Base-by-base conservation (phyloP, 2,888 invertebrate species). In the Macaria notata region DNA sequence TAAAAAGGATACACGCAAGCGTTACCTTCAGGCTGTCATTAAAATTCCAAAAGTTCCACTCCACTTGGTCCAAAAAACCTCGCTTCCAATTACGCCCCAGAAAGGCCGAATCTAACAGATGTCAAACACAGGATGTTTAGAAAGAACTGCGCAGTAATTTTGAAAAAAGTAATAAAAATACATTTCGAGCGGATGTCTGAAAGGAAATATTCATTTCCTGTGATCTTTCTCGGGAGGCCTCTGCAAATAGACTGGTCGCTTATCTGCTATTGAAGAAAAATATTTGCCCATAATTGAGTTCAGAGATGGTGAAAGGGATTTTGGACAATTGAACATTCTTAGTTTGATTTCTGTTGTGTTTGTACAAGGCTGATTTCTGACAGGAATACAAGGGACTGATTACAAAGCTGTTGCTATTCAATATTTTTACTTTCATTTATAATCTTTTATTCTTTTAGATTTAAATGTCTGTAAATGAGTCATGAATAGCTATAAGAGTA, bases 151-250 rank as follows among this genome's bases (percentile, higher is more conserved):
- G 29, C 33, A 33, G 33, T 43, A 31, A 7, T 49, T 8, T 39
- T 19, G 46, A 29, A 44, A 45, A 46, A 47, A 51, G 29, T 43
- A 54, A 53, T 46, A 49, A 53, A 30, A 53, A 49, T 4, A 49
- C 30, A 49, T 49, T 54, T 50, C 38, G 31, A 19, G 31, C 46
- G 53, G 53, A 61, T 49, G 46, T 52, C 47, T 47, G 46, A 39
- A 45, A 56, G 57, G 52, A 54, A 55, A 49, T 49, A 52, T 58
- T 56, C 39, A 54, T 62, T 58, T 56, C 48, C 58, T 55, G 46
- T 45, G 33, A 44, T 43, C 36, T 56, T 48, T 55, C 47, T 46
- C 3, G 5, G 36, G 36, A 3, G 30, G n/a, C n/a, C 33, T 54
- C 19, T 54, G 8, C 38, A 49, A 57, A 57, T 46, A 48, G 9